Evolutionary conservation across 1,140 invertebrate species (phyloP), one percentile per base, ranked within the genome.

Genomic region (Papilio machaon): DNA sequence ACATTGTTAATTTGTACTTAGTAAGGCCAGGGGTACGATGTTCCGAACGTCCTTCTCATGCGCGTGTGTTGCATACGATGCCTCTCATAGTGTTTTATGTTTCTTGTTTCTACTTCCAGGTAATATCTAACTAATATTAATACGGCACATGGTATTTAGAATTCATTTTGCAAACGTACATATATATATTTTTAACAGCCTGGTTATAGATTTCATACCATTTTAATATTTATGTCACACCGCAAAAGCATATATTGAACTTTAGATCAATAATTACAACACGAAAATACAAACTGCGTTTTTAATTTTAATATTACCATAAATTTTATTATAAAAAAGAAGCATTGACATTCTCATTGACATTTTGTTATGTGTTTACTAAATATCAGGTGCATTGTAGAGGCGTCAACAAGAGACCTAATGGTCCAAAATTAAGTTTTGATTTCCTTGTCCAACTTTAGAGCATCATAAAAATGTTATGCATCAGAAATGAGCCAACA

Each of bases 401-500:
- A 77, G 74, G 74, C 43, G 38, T 64, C 77, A 79, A 70, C 52
- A 79, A 13, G 35, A 79, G 86, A 81, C 84, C 85, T 81, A 91
- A 82, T 90, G 87, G 83, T 86, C 87, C 82, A 88, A 83, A 88
- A 85, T 77, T 83, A 80, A 81, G 80, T 81, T 80, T 79, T 80
- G 80, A 80, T 83, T 85, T 85, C 82, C 83, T 83, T 81, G 83
- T 86, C 83, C 81, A 76, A 81, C 83, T 88, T 84, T 85, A 84
- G 82, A 82, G 82, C 76, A 78, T 73, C 79, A 83, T 82, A 79
- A 64, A 64, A 84, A 88, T 87, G 88, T 76, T 76, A 73, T 78
- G 90, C 88, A 89, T 91, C 84, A 85, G 80, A 79, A 89, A 88
- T 90, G 85, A 88, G 89, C 83, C 82, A 83, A 84, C 13, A 67